A percentile compares a stretch with the other conserved stretches of the same genome.
Evolutionary conservation across 2,888 invertebrate genomes (phyloP).

Genomic region (Brenthis ino): DNA sequence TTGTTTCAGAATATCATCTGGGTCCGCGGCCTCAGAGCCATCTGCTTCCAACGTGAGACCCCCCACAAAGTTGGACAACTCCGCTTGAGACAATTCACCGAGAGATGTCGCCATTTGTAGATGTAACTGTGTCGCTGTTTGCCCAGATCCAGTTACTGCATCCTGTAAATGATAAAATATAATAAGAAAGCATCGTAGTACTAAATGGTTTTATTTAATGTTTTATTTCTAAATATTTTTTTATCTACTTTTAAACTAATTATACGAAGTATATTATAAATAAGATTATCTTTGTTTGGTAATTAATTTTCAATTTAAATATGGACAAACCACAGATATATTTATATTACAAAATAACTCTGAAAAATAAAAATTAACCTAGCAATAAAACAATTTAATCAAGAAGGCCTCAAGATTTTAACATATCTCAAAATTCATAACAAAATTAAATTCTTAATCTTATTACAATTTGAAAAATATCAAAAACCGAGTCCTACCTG

Average conservation of each 20-base stretch:
- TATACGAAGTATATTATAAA: too few relatives aligned
- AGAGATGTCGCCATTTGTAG: slow-evolving; percentile 77
- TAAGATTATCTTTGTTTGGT: too few relatives aligned
- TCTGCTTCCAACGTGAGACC: slow-evolving; percentile 80
- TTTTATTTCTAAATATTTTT: not conserved
- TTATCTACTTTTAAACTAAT: too few relatives aligned
- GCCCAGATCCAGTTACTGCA: slow-evolving; percentile 82
- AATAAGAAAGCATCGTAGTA: slow-evolving; percentile 21
- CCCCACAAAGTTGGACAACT: slow-evolving; percentile 86
- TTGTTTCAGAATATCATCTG: slow-evolving; percentile 91
- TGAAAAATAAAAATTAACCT: too few relatives aligned
- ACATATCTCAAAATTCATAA: slow-evolving; percentile 3
- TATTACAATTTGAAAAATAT: not conserved
- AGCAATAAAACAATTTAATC: not conserved
- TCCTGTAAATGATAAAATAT: slow-evolving; percentile 73
- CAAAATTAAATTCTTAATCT: slow-evolving; percentile 2
- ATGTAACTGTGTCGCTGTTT: slow-evolving; percentile 78
- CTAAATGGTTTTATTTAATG: not conserved
- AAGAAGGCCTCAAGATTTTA: not conserved
- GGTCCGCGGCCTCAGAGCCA: slow-evolving; percentile 79
- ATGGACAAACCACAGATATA: too few relatives aligned
- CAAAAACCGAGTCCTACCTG: slow-evolving; percentile 80
- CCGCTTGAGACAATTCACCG: slow-evolving; percentile 88
- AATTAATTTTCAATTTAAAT: too few relatives aligned
- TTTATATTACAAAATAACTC: too few relatives aligned